Base-by-base conservation (phyloP, 2,888 invertebrate species). In the Lordiphosa andalusiaca region DNA sequence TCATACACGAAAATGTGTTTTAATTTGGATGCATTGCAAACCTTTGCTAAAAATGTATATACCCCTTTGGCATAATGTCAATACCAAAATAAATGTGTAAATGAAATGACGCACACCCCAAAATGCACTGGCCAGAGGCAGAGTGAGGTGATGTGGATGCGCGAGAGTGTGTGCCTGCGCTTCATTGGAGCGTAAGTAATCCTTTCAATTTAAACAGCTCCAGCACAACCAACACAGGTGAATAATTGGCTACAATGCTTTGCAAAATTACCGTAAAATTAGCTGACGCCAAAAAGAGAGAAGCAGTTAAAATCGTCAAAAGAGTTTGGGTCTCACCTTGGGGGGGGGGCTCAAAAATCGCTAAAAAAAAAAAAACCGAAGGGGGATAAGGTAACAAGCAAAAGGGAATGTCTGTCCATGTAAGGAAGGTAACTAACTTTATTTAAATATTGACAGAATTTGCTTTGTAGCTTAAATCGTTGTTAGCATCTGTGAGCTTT, bases 181-280 rank as follows among this genome's bases (percentile, higher is more conserved):
- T 71, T 51, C 76, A 80, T 51, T 83, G 73, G 69, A 66, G 83
- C 62, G 85, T 71, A 69, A 73, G 68, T 84, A 81, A 81, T 81
- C 85, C 81, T 66, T 80, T 83, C 77, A 80, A 83, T 84, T 84
- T 69, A 71, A 84, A 61, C 76, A 69, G 71, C 56, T 59, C 57
- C 76, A 66, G 52, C 70, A 62, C 73, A 53, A 30, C 47, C 47
- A 71, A 65, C 65, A 61, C 84, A 78, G 71, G 67, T 83, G 80
- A 83, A 84, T 81, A 84, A 81, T 85, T 83, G 81, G 71, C 76
- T 67, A 56, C 83, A 71, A 75, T 75, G 80, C 83, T 69, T 70
- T 75, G 73, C 62, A 84, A 65, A 85, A 76, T 83, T 80, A 71
- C 77, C 85, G 85, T 84, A 80, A 80, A 80, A 84, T 84, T 83